Conservation (phyloP, 2,797 vertebrate genomes). For the Heteromormyrus szaboi region DNA sequence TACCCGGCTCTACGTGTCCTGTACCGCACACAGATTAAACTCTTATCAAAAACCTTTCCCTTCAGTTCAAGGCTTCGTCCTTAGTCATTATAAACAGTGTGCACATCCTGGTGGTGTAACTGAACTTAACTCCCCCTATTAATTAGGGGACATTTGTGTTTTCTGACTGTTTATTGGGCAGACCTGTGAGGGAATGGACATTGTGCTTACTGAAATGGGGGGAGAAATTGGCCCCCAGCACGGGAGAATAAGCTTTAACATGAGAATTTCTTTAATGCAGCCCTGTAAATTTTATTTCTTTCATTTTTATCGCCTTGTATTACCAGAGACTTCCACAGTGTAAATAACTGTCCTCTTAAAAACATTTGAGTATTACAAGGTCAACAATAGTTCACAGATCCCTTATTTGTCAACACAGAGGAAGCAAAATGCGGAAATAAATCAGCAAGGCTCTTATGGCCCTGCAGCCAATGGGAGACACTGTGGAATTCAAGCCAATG, state of each 20-base stretch:
- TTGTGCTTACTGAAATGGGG: background rate
- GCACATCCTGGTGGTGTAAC: background rate
- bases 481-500: background rate
- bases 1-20: background rate
- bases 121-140: background rate
- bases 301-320: background rate
- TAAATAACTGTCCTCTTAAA: background rate
- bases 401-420: background rate
- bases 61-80: slow-evolving; percentile 13
- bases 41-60: background rate
- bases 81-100: background rate
- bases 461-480: background rate
- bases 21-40: background rate
- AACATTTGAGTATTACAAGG: background rate
- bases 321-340: background rate
- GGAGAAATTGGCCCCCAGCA: background rate
- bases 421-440: background rate
- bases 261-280: background rate
- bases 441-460: slow-evolving; percentile 2
- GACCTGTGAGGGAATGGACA: background rate
- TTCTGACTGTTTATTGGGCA: background rate
- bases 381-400: slow-evolving; percentile 15
- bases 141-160: background rate
- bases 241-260: background rate
- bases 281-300: background rate